Conservation (phyloP, 2,113 vertebrate genomes). For the Alces alces region DNA sequence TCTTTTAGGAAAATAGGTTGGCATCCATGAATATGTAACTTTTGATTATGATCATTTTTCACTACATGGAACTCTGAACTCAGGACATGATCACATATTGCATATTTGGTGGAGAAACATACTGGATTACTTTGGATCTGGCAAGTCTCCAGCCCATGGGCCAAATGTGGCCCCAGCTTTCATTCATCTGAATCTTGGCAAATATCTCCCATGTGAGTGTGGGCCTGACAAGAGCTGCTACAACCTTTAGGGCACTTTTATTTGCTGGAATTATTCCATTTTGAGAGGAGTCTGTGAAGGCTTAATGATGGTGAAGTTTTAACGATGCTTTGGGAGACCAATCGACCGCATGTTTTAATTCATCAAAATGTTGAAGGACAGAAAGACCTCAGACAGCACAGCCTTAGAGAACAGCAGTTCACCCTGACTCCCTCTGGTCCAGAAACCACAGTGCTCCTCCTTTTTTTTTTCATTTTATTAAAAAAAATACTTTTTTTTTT, state of each 20-base stretch:
- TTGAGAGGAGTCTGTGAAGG: not conserved
- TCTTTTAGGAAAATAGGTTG: conserved; percentile 6
- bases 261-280: not conserved
- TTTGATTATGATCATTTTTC: not conserved
- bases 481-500: not conserved
- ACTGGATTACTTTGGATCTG: conserved; percentile 1
- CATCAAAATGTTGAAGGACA: not conserved
- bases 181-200: not conserved
- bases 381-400: not conserved
- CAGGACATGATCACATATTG: not conserved
- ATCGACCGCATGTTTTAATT: not conserved
- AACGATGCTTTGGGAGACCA: not conserved
- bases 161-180: not conserved
- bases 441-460: not conserved
- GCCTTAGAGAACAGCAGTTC: not conserved
- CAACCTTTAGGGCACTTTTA: not conserved
- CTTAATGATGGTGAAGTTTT: not conserved
- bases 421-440: not conserved
- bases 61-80: not conserved
- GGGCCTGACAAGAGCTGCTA: not conserved
- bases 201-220: not conserved
- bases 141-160: not conserved
- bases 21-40: not conserved
- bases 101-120: not conserved
- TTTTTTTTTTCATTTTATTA: not conserved